Evolutionary conservation across 2,113 vertebrate species (phyloP).

Genomic region (Heliornis fulica): DNA sequence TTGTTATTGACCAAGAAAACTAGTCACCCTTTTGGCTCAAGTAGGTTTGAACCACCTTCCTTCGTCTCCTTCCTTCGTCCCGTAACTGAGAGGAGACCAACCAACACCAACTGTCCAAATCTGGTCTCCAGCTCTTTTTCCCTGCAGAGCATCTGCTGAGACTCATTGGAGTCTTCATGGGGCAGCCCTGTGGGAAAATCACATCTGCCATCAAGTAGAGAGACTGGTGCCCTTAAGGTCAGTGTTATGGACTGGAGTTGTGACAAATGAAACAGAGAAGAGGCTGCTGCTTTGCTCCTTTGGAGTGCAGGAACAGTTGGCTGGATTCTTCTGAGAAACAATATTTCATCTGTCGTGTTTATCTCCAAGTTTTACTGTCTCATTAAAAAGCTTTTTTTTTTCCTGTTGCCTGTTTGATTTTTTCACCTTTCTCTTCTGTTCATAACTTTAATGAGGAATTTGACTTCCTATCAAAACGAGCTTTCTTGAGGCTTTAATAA

Average conservation of each 20-base stretch:
- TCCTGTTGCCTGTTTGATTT: not conserved
- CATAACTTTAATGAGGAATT: not conserved
- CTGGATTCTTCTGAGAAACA: not conserved
- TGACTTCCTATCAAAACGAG: not conserved
- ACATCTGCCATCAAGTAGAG: not conserved
- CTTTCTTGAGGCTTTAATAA: not conserved
- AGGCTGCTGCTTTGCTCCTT: not conserved
- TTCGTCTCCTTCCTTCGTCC: rapidly evolving
- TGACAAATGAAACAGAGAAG: not conserved
- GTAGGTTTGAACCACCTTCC: not conserved
- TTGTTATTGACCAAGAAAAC: not conserved
- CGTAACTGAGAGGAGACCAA: not conserved
- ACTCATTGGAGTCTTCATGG: not conserved
- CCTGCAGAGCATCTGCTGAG: not conserved
- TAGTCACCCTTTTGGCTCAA: not conserved
- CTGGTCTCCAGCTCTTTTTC: not conserved
- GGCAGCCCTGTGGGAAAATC: not conserved
- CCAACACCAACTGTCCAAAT: not conserved
- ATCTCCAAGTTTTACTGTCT: not conserved
- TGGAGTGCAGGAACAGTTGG: not conserved
- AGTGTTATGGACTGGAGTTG: not conserved
- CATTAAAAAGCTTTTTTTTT: not conserved
- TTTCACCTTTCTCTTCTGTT: not conserved
- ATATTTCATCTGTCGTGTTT: not conserved
- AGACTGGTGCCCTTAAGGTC: not conserved